Base-by-base conservation (phyloP, 2,113 vertebrate species). In the Haliaeetus leucogaster region DNA sequence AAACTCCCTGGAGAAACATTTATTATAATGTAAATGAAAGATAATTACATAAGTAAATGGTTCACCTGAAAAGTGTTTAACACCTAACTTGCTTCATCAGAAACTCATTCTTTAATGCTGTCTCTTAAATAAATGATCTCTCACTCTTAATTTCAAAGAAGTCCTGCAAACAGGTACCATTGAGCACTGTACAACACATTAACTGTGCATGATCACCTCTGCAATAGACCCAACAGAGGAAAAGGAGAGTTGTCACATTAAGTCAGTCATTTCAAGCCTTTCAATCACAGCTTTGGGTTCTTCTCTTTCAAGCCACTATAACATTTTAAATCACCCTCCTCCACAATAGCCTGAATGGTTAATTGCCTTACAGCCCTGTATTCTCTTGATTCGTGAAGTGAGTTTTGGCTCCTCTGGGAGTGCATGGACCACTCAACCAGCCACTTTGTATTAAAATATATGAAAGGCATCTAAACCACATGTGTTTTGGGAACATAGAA, bases 21-120 rank as follows among this genome's bases (percentile, higher is more conserved):
- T 96, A 93, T 95, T 94, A 96, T 43, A 92, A 94, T 95, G 93
- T 91, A 96, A 96, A 97, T 47, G 29, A 93, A 83, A 85, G 65
- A 96, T 93, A 97, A 97, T 97, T 96, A 97, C 90, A 71, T 88
- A 94, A 95, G 95, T 94, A 96, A 97, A 95, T 81, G 84, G 95
- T 80, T 95, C 96, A 97, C 96, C 96, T 94, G 91, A 90, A 80
- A 71, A 96, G 89, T 96, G 90, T 92, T 97, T 97, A 97, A 97
- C 86, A 97, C 74, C 58, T 90, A 95, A 91, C 86, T 91, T 68
- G 84, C 80, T 96, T 95, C 78, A 92, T 91, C 66, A 82, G 82
- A 95, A 94, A 91, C 55, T 82, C 65, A 38, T 89, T 93, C 77
- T 87, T 94, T 96, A 94, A 82, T 67, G 89, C 59, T 86, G 27